Percentiles rank a stretch among this genome's conserved stretches.
Conservation (phyloP, 23 tunicate species). For the Oikopleura dioica region DNA sequence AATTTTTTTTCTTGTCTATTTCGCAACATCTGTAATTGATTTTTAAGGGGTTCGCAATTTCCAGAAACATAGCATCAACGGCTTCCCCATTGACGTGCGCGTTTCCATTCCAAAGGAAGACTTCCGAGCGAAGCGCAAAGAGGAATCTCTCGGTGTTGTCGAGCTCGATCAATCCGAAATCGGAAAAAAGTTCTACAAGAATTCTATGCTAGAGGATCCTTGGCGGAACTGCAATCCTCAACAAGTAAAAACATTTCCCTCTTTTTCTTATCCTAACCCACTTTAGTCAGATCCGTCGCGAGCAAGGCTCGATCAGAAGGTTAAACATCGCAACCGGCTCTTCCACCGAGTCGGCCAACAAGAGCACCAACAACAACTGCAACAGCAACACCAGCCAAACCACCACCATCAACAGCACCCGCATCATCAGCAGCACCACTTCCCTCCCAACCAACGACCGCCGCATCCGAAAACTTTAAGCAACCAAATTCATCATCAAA, state of each 20-base stretch:
- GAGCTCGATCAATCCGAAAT: not conserved
- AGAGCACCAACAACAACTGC: too few relatives aligned
- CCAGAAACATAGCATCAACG: not conserved
- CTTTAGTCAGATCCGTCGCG: not conserved
- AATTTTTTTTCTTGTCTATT: too few relatives aligned
- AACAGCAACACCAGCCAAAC: too few relatives aligned
- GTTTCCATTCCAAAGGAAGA: not conserved
- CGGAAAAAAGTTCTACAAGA: not conserved
- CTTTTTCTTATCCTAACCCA: too few relatives aligned
- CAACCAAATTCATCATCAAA: too few relatives aligned
- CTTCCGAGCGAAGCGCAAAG: not conserved
- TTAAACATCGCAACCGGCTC: not conserved
- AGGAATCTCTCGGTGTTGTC: slow-evolving; percentile 5
- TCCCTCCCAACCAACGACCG: too few relatives aligned
- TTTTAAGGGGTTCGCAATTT: not conserved
- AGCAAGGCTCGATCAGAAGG: not conserved
- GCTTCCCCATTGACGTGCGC: not conserved
- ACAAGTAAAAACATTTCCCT: not conserved
- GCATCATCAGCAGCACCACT: too few relatives aligned
- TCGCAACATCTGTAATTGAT: not conserved
- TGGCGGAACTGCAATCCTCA: slow-evolving; percentile 5
- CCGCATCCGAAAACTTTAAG: too few relatives aligned
- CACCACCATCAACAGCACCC: too few relatives aligned
- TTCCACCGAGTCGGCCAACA: too few relatives aligned
- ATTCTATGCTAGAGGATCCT: slow-evolving; percentile 11